Percentiles rank a stretch among this genome's conserved stretches.
These are phyloP conservation scores for Lipotes vexillifer DNA, from an alignment of 2,113 vertebrate genomes.

Conservation along the genomic window DNA sequence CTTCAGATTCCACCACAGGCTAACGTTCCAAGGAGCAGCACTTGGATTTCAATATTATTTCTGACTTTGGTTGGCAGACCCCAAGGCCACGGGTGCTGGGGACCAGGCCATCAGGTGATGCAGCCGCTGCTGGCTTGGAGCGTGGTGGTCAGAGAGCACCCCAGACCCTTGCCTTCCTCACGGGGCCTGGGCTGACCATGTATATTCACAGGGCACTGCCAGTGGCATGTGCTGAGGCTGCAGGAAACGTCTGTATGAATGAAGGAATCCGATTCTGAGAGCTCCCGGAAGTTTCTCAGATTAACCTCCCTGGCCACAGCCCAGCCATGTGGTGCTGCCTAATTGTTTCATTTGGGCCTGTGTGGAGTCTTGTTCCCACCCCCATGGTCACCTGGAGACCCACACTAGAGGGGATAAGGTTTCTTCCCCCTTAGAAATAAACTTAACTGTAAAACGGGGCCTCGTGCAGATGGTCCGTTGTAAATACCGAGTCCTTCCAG, in stretches of 20 bases:
- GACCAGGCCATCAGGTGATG: neutral
- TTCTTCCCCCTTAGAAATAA: neutral
- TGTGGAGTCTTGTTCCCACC: neutral
- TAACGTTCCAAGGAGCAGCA: neutral
- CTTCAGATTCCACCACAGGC: neutral
- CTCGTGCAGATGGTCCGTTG: rapidly evolving
- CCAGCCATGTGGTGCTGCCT: neutral
- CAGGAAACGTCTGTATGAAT: neutral
- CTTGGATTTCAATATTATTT: neutral
- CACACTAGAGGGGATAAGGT: neutral
- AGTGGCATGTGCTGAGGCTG: neutral
- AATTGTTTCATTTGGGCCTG: neutral
- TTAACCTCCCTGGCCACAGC: neutral
- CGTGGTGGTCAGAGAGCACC: neutral
- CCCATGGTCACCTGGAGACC: neutral
- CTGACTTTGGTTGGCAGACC: neutral
- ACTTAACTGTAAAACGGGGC: neutral
- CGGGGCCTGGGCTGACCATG: neutral
- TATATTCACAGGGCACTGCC: neutral
- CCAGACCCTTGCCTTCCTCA: neutral
- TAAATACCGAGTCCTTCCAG: neutral
- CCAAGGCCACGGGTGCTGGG: neutral
- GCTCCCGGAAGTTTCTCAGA: neutral
- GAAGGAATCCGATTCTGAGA: neutral
- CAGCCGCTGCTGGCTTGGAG: neutral